phyloP scores from a whole-genome alignment of 2,113 vertebrate genomes.

The Ctenodactylus gundi region DNA sequence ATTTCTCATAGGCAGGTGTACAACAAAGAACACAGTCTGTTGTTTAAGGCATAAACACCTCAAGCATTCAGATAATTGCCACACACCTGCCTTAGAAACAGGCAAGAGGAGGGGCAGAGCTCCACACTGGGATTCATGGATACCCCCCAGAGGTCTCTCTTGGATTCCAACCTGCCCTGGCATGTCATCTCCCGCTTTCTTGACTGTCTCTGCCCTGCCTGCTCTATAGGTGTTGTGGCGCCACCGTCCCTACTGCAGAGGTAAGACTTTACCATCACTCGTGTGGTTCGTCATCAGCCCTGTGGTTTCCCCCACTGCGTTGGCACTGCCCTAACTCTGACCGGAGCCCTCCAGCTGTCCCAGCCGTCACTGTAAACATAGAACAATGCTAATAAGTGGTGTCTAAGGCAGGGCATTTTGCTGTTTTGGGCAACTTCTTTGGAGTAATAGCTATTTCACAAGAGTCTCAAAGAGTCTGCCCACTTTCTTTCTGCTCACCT shows the following conservation, averaged over 20 bases:
- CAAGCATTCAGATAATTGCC: accelerated
- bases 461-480: background rate
- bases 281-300: background rate
- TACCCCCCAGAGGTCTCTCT: too few relatives aligned
- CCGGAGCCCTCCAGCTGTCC: background rate
- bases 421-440: background rate
- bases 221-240: background rate
- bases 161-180: background rate
- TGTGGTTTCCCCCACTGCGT: accelerated
- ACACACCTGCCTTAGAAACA: background rate
- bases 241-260: background rate
- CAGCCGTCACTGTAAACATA: background rate
- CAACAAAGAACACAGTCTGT: accelerated
- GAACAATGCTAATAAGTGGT: background rate
- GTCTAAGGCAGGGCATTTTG: background rate
- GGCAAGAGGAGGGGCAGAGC: background rate
- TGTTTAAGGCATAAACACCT: too few relatives aligned
- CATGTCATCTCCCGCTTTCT: background rate
- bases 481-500: background rate
- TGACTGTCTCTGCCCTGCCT: background rate
- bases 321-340: accelerated
- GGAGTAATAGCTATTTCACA: background rate
- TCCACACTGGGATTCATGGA: background rate
- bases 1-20: background rate
- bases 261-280: background rate